Percentiles rank a stretch among this genome's conserved stretches.
phyloP scores from a whole-genome alignment of 2,797 vertebrate genomes.

The Chelon labrosus region DNA sequence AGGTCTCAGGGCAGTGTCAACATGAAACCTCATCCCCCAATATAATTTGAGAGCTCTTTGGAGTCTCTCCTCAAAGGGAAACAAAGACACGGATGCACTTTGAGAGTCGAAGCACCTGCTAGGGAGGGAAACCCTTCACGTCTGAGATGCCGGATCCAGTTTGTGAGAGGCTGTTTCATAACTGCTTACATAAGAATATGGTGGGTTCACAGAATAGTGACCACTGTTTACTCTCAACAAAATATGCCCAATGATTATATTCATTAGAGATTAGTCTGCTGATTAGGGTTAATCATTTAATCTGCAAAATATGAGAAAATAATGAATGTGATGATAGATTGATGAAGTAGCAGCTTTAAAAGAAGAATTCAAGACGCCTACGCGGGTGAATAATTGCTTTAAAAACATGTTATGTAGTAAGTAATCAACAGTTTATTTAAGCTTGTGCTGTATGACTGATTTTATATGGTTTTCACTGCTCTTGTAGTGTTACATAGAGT shows the following conservation, averaged over 20 bases:
- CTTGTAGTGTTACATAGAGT: neutral
- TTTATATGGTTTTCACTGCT: neutral
- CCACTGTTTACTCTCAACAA: slow-evolving; percentile 9
- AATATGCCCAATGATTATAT: neutral
- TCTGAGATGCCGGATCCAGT: slow-evolving; percentile 32
- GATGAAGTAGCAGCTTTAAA: neutral
- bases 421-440: neutral
- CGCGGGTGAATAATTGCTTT: neutral
- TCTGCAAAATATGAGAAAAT: neutral
- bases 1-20: slow-evolving; percentile 72
- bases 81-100: slow-evolving; percentile 68
- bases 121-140: slow-evolving; percentile 65
- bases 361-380: neutral
- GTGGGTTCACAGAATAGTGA: neutral
- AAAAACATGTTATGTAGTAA: neutral
- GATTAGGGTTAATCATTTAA: neutral
- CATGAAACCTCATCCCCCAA: slow-evolving; percentile 67
- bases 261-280: neutral
- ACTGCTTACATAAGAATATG: slow-evolving; percentile 41
- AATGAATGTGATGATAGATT: neutral
- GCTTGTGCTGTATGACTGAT: no score
- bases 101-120: slow-evolving; percentile 66
- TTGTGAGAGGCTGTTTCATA: slow-evolving; percentile 42
- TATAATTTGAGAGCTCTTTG: slow-evolving; percentile 73
- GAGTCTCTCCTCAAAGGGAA: slow-evolving; percentile 74